phyloP scores from a whole-genome alignment of 37 sponge, comb jelly and placozoan species.

The Aphrocallistes beatrix region DNA sequence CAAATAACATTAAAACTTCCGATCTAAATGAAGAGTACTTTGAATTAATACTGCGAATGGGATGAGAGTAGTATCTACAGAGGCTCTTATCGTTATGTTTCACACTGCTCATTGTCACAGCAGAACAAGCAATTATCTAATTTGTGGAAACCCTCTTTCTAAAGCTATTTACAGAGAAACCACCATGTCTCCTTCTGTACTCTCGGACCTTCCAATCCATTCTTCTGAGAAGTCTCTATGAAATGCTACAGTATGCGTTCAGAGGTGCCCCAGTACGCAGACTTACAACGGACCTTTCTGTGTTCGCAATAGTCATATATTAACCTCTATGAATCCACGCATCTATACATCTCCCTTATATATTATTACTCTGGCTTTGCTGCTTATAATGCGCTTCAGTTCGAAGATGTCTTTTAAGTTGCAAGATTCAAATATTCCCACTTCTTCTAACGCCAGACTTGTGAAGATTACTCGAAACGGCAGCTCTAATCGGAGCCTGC shows the following conservation, averaged over 20 bases:
- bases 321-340: no score
- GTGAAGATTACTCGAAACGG: background rate
- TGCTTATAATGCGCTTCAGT: background rate
- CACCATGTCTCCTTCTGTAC: background rate
- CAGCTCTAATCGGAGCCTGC: background rate
- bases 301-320: background rate
- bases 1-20: no score
- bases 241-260: slow-evolving; percentile 17
- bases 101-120: no score
- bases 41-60: no score
- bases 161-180: background rate
- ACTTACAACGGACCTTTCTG: background rate
- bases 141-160: slow-evolving; percentile 18
- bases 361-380: background rate
- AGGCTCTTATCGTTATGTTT: no score
- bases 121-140: no score
- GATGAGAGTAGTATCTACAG: no score
- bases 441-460: background rate
- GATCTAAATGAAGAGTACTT: no score
- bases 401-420: slow-evolving; percentile 7
- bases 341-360: no score
- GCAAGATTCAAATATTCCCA: background rate
- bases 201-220: background rate
- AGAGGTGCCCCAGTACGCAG: background rate
- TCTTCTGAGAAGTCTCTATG: background rate